phyloP scores from a whole-genome alignment of 2,113 vertebrate genomes.

The Psittacula cyanocephala region DNA sequence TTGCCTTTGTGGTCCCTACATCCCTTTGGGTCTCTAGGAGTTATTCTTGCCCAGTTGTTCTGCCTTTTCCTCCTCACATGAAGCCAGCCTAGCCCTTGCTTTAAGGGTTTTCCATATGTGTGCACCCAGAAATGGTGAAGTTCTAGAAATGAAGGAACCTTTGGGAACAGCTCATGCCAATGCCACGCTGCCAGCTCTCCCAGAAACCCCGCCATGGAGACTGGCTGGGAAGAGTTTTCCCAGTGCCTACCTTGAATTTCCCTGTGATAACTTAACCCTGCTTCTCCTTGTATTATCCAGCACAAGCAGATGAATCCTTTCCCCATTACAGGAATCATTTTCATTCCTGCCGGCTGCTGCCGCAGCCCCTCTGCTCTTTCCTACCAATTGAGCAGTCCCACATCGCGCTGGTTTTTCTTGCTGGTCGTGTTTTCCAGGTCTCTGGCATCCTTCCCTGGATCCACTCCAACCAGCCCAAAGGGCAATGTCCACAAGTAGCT shows the following conservation, averaged over 20 bases:
- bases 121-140: background rate
- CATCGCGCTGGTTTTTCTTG: background rate
- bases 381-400: background rate
- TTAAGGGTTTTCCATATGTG: background rate
- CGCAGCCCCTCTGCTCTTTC: background rate
- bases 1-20: background rate
- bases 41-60: background rate
- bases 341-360: background rate
- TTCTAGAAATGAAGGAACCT: background rate
- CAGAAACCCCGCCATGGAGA: background rate
- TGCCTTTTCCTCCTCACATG: fast-evolving
- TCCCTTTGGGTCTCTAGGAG: background rate
- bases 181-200: fast-evolving
- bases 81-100: background rate
- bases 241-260: background rate
- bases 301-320: background rate
- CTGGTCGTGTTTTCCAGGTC: background rate
- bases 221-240: background rate
- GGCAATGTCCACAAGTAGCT: background rate
- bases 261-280: background rate
- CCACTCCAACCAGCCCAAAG: background rate
- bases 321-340: background rate
- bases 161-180: background rate
- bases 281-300: background rate
- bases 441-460: background rate